Percentiles rank a stretch among this genome's conserved stretches.
Conservation (phyloP, 2,888 invertebrate species). For the Heliconius hortense region DNA sequence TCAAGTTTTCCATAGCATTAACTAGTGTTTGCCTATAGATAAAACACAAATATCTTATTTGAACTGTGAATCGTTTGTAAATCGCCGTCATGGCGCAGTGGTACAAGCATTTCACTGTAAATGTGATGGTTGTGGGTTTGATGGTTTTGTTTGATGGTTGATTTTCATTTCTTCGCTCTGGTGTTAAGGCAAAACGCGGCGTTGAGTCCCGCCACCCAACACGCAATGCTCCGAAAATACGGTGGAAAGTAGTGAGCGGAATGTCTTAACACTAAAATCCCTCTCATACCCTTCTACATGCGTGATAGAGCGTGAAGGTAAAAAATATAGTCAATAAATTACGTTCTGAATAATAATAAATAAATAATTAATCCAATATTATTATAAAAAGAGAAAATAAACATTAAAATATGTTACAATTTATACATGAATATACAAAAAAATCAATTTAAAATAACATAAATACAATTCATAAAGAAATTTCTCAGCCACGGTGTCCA, state of each 20-base stretch:
- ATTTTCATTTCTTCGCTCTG: not conserved
- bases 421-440: not conserved
- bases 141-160: too few relatives aligned
- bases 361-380: not conserved
- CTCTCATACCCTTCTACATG: too few relatives aligned
- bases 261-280: too few relatives aligned
- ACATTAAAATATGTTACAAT: not conserved
- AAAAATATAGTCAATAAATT: too few relatives aligned
- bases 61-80: not conserved
- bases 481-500: not conserved
- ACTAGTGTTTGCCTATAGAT: constrained; percentile 19
- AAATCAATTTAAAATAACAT: not conserved
- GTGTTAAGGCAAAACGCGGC: too few relatives aligned
- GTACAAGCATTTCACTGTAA: not conserved
- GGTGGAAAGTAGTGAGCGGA: too few relatives aligned
- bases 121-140: too few relatives aligned
- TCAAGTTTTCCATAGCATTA: constrained; percentile 20
- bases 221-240: too few relatives aligned
- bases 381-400: not conserved
- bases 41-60: constrained; percentile 18
- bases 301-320: too few relatives aligned
- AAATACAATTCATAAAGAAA: not conserved
- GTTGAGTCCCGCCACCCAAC: too few relatives aligned
- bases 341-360: too few relatives aligned
- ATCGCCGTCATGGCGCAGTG: too few relatives aligned